A percentile compares a stretch with the other conserved stretches of the same genome.
Evolutionary conservation across 2,113 vertebrate genomes (phyloP).

Genomic region (Colaptes auratus): DNA sequence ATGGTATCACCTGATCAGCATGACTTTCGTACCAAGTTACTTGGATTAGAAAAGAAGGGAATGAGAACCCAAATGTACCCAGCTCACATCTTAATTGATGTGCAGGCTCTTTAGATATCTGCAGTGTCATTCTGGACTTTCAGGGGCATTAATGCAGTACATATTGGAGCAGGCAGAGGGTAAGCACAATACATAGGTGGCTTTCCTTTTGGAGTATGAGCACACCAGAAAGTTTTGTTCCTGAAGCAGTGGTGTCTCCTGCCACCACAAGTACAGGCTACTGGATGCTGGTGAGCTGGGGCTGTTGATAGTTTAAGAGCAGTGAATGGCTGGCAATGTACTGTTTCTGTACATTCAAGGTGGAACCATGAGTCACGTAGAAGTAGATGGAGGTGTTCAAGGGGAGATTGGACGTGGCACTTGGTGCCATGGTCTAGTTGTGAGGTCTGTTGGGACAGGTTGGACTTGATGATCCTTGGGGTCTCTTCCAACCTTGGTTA

Average conservation of each 20-base stretch:
- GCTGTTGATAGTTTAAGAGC: too few species aligned
- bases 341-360: too few species aligned
- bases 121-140: neutral
- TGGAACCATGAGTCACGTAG: too few species aligned
- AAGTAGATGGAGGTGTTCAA: too few species aligned
- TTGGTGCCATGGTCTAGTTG: too few species aligned
- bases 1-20: neutral
- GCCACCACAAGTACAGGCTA: neutral
- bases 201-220: neutral
- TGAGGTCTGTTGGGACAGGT: too few species aligned
- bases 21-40: neutral
- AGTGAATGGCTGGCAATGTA: too few species aligned
- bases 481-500: too few species aligned
- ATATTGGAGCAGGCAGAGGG: neutral
- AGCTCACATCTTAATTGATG: neutral
- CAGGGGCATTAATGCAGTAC: accelerated
- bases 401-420: too few species aligned
- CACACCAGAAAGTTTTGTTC: neutral
- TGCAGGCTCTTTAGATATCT: neutral
- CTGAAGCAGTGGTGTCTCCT: neutral
- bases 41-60: neutral
- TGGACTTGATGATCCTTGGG: too few species aligned
- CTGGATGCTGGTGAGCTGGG: too few species aligned
- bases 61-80: neutral
- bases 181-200: neutral